Conservation (phyloP, 2,113 vertebrate species). For the Mesocricetus auratus region DNA sequence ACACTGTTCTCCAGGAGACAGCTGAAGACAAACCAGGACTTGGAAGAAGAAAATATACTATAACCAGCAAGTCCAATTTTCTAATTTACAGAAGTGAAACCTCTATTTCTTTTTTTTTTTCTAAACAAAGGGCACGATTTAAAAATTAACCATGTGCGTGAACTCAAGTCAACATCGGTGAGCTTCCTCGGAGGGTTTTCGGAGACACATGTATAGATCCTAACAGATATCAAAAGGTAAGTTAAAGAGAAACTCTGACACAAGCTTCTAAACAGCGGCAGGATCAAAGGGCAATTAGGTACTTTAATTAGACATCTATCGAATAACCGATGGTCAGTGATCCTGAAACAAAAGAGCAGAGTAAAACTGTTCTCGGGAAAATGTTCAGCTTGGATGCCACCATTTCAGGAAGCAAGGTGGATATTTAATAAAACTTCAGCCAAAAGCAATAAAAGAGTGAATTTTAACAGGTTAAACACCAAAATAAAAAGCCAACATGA, state of each 20-base stretch:
- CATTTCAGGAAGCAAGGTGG: not conserved
- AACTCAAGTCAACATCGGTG: not conserved
- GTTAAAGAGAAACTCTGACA: slow-evolving; percentile 3
- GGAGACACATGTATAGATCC: not conserved
- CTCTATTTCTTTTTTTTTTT: not conserved
- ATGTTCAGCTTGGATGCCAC: not conserved
- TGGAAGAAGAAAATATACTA: not conserved
- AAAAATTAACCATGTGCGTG: not conserved
- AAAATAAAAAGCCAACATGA: not conserved
- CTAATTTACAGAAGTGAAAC: not conserved
- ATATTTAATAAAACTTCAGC: not conserved
- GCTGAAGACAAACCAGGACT: not conserved
- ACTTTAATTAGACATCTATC: not conserved
- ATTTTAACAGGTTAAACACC: not conserved
- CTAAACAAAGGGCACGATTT: not conserved
- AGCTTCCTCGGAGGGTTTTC: not conserved
- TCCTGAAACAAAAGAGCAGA: not conserved
- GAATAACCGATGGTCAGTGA: not conserved
- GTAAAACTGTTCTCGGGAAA: not conserved
- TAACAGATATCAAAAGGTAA: not conserved
- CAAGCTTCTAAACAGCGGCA: not conserved
- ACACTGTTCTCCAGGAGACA: not conserved
- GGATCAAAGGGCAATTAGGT: not conserved
- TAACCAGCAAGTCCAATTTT: not conserved
- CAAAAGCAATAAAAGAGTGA: not conserved